phyloP scores from a whole-genome alignment of 2,888 invertebrate species.

The Athetis lepigone region DNA sequence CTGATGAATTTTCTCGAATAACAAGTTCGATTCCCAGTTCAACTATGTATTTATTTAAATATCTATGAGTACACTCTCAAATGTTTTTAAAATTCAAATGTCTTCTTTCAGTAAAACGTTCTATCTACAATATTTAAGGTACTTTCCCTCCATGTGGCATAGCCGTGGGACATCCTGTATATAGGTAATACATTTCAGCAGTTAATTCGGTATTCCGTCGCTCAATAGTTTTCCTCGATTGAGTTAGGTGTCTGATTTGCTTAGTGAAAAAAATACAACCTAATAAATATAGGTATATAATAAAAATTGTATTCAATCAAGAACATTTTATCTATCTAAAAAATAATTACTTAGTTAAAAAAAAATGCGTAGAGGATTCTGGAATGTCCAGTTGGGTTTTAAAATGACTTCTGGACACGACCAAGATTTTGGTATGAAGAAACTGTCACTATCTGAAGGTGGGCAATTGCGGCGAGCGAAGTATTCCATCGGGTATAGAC shows the following conservation, averaged over 20 bases:
- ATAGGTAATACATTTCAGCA: too few relatives aligned
- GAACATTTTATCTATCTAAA: background rate
- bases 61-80: too few relatives aligned
- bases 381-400: slow-evolving; percentile 86
- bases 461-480: slow-evolving; percentile 95
- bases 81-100: too few relatives aligned
- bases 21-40: too few relatives aligned
- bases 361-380: slow-evolving; percentile 79
- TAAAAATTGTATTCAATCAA: slow-evolving; percentile 18
- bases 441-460: slow-evolving; percentile 82
- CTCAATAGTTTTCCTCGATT: background rate
- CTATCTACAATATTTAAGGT: too few relatives aligned
- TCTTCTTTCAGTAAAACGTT: too few relatives aligned
- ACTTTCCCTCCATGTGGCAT: too few relatives aligned
- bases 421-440: slow-evolving; percentile 87
- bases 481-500: slow-evolving; percentile 96
- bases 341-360: slow-evolving; percentile 1
- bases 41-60: too few relatives aligned
- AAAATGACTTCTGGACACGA: slow-evolving; percentile 84
- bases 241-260: background rate
- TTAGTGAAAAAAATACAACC: background rate
- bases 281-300: background rate
- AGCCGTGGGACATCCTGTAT: too few relatives aligned
- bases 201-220: background rate
- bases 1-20: too few relatives aligned